Evolutionary conservation across 2,797 vertebrate species (phyloP).

Genomic region (Iguana delicatissima): DNA sequence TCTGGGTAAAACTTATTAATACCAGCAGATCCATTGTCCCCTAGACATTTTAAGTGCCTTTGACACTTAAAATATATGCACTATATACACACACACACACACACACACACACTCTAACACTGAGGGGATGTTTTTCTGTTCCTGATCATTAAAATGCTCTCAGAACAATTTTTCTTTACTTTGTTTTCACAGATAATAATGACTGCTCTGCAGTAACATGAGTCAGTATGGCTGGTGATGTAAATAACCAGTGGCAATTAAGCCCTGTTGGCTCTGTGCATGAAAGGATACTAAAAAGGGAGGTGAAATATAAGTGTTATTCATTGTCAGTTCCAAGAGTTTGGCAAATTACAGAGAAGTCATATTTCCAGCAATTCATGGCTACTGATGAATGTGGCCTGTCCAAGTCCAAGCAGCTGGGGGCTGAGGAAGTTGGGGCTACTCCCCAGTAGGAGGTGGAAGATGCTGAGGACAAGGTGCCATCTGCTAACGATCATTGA

Average conservation of each 20-base stretch:
- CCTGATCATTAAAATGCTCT: not conserved
- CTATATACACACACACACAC: too few relatives aligned
- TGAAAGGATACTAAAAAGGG: not conserved
- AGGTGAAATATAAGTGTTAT: not conserved
- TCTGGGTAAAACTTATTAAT: not conserved
- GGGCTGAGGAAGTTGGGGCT: too few relatives aligned
- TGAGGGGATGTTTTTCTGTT: not conserved
- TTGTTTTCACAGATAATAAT: conserved; percentile 1
- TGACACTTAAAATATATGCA: not conserved
- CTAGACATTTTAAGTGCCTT: not conserved
- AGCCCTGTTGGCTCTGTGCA: not conserved
- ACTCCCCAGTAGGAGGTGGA: too few relatives aligned
- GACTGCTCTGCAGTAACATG: not conserved
- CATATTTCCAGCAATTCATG: too few relatives aligned
- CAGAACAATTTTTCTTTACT: not conserved
- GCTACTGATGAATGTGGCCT: too few relatives aligned
- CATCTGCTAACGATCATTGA: too few relatives aligned
- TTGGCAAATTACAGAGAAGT: not conserved
- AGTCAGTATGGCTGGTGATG: not conserved
- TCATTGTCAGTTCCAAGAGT: not conserved
- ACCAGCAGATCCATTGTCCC: not conserved
- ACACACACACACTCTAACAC: too few relatives aligned
- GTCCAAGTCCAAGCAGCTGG: too few relatives aligned
- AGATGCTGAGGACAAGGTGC: too few relatives aligned
- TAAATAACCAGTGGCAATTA: conserved; percentile 11